Percentiles rank a stretch among this genome's conserved stretches.
phyloP scores from a whole-genome alignment of 2,113 vertebrate genomes.

The Antidorcas marsupialis region DNA sequence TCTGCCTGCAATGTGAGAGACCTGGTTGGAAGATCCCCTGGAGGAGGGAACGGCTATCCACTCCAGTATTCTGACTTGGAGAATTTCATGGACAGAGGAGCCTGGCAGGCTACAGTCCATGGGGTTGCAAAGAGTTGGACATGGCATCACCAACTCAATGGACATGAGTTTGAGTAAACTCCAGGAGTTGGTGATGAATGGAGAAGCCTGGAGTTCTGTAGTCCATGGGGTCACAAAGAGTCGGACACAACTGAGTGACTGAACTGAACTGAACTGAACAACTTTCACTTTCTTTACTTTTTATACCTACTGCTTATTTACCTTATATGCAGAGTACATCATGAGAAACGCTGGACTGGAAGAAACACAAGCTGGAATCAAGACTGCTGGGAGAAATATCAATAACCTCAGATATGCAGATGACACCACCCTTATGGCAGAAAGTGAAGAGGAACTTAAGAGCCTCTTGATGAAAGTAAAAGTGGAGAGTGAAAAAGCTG shows the following conservation, averaged over 20 bases:
- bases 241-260: neutral
- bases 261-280: neutral
- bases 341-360: too few species aligned
- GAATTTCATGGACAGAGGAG: neutral
- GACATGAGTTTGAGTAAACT: neutral
- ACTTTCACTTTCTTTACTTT: too few species aligned
- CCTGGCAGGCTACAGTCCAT: neutral
- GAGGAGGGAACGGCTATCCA: neutral
- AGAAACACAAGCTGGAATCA: too few species aligned
- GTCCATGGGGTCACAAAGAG: neutral
- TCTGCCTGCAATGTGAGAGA: neutral
- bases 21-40: neutral
- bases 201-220: neutral
- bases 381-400: too few species aligned
- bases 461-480: too few species aligned
- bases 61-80: neutral
- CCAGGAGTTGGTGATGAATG: neutral
- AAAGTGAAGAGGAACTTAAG: too few species aligned
- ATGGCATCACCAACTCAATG: neutral
- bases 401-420: too few species aligned
- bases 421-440: too few species aligned
- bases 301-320: too few species aligned
- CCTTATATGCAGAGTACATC: too few species aligned
- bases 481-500: too few species aligned
- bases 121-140: neutral